Evolutionary conservation across 2,113 vertebrate species (phyloP), one percentile per base, ranked within the genome.

Genomic region (Lagopus muta): DNA sequence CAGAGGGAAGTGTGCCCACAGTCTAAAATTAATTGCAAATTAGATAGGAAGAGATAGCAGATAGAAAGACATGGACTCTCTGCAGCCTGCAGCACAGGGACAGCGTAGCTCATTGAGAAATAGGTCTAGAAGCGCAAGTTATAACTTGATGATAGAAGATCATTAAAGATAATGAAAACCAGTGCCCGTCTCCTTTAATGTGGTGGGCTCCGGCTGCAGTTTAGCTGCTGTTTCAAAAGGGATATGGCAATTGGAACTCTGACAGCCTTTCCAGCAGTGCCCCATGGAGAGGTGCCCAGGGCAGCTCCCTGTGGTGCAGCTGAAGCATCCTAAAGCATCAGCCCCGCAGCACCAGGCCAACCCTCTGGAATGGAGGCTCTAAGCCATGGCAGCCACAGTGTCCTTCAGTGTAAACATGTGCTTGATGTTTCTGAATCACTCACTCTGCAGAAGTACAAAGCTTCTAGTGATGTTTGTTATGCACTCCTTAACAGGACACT

Each of bases 101-200:
- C 30, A 79, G 32, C 10, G 70, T 13, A 34, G 45, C 47, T 50
- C 57, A 54, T 48, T 5, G 47, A 0, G 0, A 84, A 87, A 58
- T 0, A 19, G 16, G 32, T 60, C 74, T 67, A 32, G n/a, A 78
- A 58, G 19, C 55, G 34, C 21, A 81, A 85, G 71, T 1, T 64
- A 42, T 22, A 77, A 78, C 58, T 21, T 25, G 52, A 72, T 1
- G 8, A 40, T 64, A 40, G 38, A 40, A 64, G 38, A 64, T 40
- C 83, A 66, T 21, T 42, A 47, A 62, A 66, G 52, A 40, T 17
- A 61, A 66, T 21, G 50, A 36, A 40, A 83, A 40, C 21, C n/a
- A 42, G n/a, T 30, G 30, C 30, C 64, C 66, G 28, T n/a, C 93
- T 22, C 66, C 30, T 43, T 55, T 40, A 73, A 73, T 0, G 5